phyloP scores from a whole-genome alignment of 2,797 vertebrate species.

The Sebastes cheni region DNA sequence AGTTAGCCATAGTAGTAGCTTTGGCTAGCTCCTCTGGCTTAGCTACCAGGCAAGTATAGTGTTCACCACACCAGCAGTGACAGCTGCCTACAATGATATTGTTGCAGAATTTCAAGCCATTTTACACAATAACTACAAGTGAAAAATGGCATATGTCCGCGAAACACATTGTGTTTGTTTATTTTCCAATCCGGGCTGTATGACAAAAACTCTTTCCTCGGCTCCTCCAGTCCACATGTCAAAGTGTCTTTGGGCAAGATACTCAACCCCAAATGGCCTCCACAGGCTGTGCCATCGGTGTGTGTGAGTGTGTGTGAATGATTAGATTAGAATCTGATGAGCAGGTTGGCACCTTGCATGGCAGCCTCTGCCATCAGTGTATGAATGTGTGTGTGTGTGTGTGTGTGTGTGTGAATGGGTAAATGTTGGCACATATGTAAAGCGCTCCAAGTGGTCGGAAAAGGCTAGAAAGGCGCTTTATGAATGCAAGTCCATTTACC shows the following conservation, averaged over 20 bases:
- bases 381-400: background rate
- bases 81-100: background rate
- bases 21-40: background rate
- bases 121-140: background rate
- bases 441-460: background rate
- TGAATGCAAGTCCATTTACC: background rate
- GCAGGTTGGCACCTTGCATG: background rate
- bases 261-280: background rate
- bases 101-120: background rate
- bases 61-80: background rate
- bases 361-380: background rate
- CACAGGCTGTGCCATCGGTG: background rate
- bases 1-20: background rate
- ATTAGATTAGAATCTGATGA: too few relatives aligned
- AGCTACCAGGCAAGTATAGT: background rate
- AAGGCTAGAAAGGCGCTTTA: background rate
- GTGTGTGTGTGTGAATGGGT: background rate
- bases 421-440: background rate
- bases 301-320: background rate
- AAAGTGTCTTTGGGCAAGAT: background rate
- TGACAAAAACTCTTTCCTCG: background rate
- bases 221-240: background rate
- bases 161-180: background rate
- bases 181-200: background rate
- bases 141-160: background rate